Conservation (phyloP, 2,888 invertebrate genomes). For the Archips xylosteana region DNA sequence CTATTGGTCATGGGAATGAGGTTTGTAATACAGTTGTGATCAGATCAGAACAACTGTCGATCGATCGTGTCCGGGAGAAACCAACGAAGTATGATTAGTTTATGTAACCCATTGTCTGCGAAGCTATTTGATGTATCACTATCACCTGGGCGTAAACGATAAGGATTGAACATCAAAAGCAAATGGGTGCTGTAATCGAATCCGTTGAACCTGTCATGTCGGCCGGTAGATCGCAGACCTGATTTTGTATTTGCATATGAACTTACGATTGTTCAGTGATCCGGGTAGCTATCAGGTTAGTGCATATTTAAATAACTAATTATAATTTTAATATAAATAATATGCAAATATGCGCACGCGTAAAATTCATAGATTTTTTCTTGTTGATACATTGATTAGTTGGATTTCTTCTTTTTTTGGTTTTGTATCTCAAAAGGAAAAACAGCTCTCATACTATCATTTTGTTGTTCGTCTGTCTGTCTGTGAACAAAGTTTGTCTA, state of each 20-base stretch:
- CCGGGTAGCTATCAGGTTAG: not conserved
- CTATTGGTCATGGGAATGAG: slow-evolving; percentile 65
- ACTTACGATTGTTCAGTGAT: not conserved
- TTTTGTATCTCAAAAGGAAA: too few species aligned
- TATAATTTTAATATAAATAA: not conserved
- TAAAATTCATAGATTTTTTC: not conserved
- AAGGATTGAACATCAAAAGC: slow-evolving; percentile 52
- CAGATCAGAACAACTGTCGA: slow-evolving; percentile 50
- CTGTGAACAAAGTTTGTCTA: too few species aligned
- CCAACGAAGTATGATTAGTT: slow-evolving; percentile 48
- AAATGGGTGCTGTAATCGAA: slow-evolving; percentile 40
- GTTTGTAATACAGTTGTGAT: slow-evolving; percentile 48
- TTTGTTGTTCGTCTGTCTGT: too few species aligned
- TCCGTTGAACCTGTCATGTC: slow-evolving; percentile 8
- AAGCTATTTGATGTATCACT: slow-evolving; percentile 50
- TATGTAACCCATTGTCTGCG: slow-evolving; percentile 57
- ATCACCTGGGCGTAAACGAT: slow-evolving; percentile 59
- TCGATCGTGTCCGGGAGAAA: slow-evolving; percentile 53
- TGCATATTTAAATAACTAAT: not conserved
- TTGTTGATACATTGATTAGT: not conserved
- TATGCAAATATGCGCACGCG: not conserved
- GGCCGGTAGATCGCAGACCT: not conserved
- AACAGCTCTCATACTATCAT: too few species aligned
- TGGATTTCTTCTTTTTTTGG: too few species aligned
- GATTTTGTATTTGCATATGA: slow-evolving; percentile 10